Evolutionary conservation across 2,888 invertebrate genomes (phyloP).

Genomic region (Andrena bicolor): DNA sequence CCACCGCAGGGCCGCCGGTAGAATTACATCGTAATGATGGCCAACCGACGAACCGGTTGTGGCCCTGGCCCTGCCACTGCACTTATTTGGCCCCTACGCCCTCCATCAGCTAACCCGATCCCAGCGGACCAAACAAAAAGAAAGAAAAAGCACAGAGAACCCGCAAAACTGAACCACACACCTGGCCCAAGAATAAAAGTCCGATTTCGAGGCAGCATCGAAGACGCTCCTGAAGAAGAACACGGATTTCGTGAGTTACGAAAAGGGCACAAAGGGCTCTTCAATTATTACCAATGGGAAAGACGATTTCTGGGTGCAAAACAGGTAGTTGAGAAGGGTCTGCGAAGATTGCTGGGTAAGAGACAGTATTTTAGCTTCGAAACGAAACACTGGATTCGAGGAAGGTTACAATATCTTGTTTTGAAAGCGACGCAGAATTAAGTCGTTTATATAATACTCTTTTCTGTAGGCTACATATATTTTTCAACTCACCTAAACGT

Average conservation of each 20-base stretch:
- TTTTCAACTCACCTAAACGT: too few species aligned
- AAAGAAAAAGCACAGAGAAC: conserved; percentile 53
- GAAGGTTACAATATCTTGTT: conserved; percentile 1
- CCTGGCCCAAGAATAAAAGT: conserved; percentile 67
- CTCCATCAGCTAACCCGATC: conserved; percentile 67
- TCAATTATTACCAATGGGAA: conserved; percentile 3
- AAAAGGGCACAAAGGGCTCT: conserved; percentile 21
- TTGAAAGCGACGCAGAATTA: background rate
- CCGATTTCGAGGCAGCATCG: conserved; percentile 40
- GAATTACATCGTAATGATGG: conserved; percentile 72
- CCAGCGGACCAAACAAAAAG: conserved; percentile 49
- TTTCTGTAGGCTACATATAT: too few species aligned
- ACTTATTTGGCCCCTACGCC: conserved; percentile 70
- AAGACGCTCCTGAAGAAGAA: conserved; percentile 13
- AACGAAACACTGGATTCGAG: background rate
- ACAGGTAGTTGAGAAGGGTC: conserved; percentile 3
- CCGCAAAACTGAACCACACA: conserved; percentile 70
- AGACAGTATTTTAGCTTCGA: background rate
- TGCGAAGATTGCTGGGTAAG: background rate
- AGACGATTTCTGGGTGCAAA: background rate
- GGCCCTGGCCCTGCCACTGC: conserved; percentile 68
- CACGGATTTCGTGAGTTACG: conserved; percentile 28
- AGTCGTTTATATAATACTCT: too few species aligned
- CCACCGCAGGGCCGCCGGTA: conserved; percentile 59
- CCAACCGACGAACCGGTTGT: conserved; percentile 69